Percentiles rank a stretch among this genome's conserved stretches.
phyloP scores from a whole-genome alignment of 1,140 invertebrate species.

The Aphelinus certus region DNA sequence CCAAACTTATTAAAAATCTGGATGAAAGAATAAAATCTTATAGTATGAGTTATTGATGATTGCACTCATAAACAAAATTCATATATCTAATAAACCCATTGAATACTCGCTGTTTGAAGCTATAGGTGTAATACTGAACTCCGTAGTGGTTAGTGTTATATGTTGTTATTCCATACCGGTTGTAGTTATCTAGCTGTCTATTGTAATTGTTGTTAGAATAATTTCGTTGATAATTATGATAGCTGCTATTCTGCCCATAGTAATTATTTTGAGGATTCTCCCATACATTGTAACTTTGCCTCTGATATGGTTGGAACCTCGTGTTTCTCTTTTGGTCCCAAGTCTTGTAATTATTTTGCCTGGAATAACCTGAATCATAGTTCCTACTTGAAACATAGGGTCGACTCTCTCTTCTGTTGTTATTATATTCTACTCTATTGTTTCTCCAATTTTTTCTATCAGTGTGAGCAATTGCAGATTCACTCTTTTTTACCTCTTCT shows the following conservation, averaged over 20 bases:
- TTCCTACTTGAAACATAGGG: too few species aligned
- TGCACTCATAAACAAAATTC: not conserved
- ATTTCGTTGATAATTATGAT: not conserved
- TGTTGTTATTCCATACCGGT: not conserved
- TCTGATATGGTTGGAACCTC: slow-evolving; percentile 1
- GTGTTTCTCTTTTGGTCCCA: too few species aligned
- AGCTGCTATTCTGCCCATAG: not conserved
- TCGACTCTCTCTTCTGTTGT: too few species aligned
- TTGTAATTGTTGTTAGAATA: not conserved
- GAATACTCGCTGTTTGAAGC: slow-evolving; percentile 4
- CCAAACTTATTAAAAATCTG: too few species aligned
- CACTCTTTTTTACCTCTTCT: too few species aligned
- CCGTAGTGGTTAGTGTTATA: not conserved
- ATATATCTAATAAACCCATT: slow-evolving; percentile 12
- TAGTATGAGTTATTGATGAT: not conserved
- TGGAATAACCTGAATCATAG: too few species aligned
- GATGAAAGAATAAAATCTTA: too few species aligned
- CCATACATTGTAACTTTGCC: not conserved
- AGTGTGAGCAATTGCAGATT: too few species aligned
- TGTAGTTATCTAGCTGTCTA: not conserved
- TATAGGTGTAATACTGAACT: not conserved
- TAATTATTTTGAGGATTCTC: slow-evolving; percentile 1
- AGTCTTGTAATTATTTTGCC: too few species aligned
- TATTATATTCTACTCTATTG: too few species aligned
- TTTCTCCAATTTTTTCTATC: too few species aligned